Percentiles rank a stretch among this genome's conserved stretches.
Evolutionary conservation across 2,113 vertebrate species (phyloP).

Genomic region (Cryptomyrus ogoouensis): DNA sequence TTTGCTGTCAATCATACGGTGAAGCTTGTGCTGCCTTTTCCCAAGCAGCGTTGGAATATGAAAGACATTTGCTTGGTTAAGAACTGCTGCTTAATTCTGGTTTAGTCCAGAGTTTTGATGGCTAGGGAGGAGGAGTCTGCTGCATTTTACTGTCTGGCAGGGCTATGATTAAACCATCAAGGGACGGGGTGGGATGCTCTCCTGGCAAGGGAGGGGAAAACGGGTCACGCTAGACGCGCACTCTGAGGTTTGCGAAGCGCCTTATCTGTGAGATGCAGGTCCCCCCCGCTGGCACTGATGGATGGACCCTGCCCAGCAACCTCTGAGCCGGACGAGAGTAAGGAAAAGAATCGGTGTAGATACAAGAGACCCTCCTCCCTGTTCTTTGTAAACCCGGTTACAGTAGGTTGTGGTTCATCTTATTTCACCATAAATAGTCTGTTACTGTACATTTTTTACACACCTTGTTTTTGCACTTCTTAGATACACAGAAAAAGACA

Average conservation of each 20-base stretch:
- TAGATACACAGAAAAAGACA: not conserved
- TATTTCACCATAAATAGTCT: not conserved
- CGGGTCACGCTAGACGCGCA: not conserved
- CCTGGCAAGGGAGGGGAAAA: too few relatives aligned
- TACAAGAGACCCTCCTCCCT: too few relatives aligned
- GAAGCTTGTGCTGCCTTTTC: not conserved
- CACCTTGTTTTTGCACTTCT: not conserved
- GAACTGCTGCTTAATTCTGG: not conserved
- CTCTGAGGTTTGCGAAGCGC: not conserved
- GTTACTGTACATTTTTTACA: not conserved
- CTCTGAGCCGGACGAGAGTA: not conserved
- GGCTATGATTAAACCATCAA: not conserved
- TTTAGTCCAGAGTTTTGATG: not conserved
- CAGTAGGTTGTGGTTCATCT: not conserved
- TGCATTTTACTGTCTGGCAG: not conserved
- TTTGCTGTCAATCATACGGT: not conserved
- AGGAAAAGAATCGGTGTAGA: not conserved
- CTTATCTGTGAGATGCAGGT: slow-evolving; percentile 1
- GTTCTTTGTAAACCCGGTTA: not conserved
- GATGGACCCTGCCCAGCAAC: not conserved
- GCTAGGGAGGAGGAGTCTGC: not conserved
- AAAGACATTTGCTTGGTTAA: not conserved
- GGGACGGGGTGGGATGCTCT: not conserved
- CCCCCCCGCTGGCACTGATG: not conserved
- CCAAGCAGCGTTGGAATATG: not conserved